Evolutionary conservation across 2,113 vertebrate genomes (phyloP), one percentile per base, ranked within the genome.

Genomic region (Osmerus eperlanus): DNA sequence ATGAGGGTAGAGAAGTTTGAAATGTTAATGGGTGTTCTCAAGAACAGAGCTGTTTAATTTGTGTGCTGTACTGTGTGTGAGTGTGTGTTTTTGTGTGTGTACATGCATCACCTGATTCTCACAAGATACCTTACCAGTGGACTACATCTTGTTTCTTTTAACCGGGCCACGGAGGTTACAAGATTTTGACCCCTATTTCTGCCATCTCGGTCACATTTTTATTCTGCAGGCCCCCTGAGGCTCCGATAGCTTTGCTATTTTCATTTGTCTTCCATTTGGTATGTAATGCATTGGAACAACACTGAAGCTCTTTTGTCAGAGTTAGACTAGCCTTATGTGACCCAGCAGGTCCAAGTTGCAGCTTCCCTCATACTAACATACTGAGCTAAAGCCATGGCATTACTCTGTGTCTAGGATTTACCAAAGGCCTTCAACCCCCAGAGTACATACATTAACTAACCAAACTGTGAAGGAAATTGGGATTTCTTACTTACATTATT

Each of bases 131-230:
- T 25, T 15, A 60, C 54, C 53, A 65, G 61, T 69, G 71, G n/a
- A 53, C 70, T 70, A 68, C 60, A 67, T 75, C 75, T 36, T 59
- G 71, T 56, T 74, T 83, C 67, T 69, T 65, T 80, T 74, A 58
- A 71, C 56, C 61, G 28, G 79, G 65, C 66, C 71, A 63, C 68
- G 53, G 13, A 77, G 80, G 77, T 81, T 55, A 80, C 68, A 2
- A 0, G 28, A 69, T 70, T 65, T 66, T 81, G 80, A 84, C 79
- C 78, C 77, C 81, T 32, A 82, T 84, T 85, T 84, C 69, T 41
- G 65, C 72, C 71, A 81, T 77, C 78, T 78, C 55, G 8, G 32
- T 70, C 70, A 19, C 18, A 19, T 66, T 70, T 71, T 54, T 53
- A 9, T 8, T 75, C 55, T 67, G 5, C 66, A 15, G 16, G 25